phyloP scores from a whole-genome alignment of 2,113 vertebrate genomes.

The Prunella fulvescens region DNA sequence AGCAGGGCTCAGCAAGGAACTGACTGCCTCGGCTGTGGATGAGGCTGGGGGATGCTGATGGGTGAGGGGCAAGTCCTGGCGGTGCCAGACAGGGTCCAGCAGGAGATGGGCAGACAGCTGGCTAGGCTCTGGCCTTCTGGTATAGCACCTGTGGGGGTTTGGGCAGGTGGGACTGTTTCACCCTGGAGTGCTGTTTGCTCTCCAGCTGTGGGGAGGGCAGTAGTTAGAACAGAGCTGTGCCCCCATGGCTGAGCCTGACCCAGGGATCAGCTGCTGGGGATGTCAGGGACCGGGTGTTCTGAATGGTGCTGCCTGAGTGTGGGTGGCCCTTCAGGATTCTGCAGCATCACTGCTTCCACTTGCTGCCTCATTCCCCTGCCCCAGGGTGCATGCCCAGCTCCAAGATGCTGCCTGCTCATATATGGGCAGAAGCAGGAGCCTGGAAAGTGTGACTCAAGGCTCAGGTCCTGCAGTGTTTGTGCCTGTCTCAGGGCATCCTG shows the following conservation, averaged over 20 bases:
- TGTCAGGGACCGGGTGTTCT: background rate
- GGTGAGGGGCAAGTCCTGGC: background rate
- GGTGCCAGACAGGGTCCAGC: background rate
- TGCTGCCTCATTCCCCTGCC: background rate
- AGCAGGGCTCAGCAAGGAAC: background rate
- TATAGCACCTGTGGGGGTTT: background rate
- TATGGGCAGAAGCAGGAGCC: constrained; percentile 64
- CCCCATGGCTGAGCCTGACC: background rate
- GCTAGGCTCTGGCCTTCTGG: background rate
- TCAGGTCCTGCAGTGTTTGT: constrained; percentile 47
- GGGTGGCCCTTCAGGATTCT: background rate
- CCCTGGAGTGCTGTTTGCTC: background rate
- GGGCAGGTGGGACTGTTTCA: background rate
- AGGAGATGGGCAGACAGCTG: background rate
- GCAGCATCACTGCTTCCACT: background rate
- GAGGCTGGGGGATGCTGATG: background rate
- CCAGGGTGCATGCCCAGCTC: background rate
- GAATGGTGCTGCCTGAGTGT: background rate
- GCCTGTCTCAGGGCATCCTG: constrained; percentile 57
- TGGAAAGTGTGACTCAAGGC: constrained; percentile 79
- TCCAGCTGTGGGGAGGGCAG: background rate
- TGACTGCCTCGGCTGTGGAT: background rate
- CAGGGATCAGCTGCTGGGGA: background rate
- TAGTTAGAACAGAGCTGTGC: background rate
- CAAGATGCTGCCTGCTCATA: constrained; percentile 51